Evolutionary conservation across 35 echinoderm and acorn worm genomes (phyloP).

Genomic region (Heliocidaris erythrogramma): DNA sequence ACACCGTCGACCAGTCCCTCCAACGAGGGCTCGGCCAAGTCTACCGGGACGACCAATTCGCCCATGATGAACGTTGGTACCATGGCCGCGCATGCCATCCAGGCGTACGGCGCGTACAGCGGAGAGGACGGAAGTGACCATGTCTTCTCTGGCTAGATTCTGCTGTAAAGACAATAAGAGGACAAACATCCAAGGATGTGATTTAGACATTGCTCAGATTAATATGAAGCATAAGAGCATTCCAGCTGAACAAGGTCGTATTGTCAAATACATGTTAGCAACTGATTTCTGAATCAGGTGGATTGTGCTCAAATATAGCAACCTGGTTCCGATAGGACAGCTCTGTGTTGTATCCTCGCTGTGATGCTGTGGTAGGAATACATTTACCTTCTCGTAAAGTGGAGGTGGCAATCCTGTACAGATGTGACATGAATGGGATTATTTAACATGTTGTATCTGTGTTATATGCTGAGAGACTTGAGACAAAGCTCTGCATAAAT

Average conservation of each 20-base stretch:
- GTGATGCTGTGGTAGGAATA: too few relatives aligned
- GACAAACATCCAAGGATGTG: too few relatives aligned
- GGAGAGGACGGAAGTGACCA: slow-evolving; percentile 23
- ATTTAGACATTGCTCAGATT: neutral
- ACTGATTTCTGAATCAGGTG: neutral
- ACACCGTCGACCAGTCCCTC: neutral
- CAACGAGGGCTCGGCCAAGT: neutral
- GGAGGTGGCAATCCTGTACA: too few relatives aligned
- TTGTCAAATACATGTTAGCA: neutral
- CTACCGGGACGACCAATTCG: slow-evolving; percentile 12
- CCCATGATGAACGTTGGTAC: slow-evolving; percentile 44
- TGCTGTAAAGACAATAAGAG: neutral
- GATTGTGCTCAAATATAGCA: too few relatives aligned
- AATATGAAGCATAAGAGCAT: neutral
- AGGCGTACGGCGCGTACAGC: neutral
- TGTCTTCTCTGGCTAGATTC: slow-evolving; percentile 28
- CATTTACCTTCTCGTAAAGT: too few relatives aligned
- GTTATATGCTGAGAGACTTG: too few relatives aligned
- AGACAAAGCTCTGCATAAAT: too few relatives aligned
- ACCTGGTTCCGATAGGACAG: too few relatives aligned
- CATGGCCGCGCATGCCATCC: slow-evolving; percentile 21
- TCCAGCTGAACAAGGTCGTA: neutral
- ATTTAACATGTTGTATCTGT: too few relatives aligned
- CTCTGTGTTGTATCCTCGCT: too few relatives aligned
- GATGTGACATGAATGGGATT: too few relatives aligned